phyloP scores from a whole-genome alignment of 35 echinoderm and acorn worm species.

The Ophiothrix spiculata region DNA sequence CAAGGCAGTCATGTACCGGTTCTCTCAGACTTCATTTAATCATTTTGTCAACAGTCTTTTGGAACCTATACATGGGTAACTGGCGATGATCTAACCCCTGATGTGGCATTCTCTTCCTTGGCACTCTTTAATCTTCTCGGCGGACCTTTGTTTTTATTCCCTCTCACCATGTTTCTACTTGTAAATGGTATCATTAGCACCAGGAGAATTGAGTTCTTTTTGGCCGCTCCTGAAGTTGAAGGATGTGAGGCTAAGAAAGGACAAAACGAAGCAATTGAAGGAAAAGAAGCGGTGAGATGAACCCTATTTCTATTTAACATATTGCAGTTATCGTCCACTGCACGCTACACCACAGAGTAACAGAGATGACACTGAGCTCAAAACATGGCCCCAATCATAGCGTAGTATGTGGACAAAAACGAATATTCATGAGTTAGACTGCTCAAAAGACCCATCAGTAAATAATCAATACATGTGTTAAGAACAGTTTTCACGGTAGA shows the following conservation, averaged over 20 bases:
- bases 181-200: conserved; percentile 58
- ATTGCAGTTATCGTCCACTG: no score
- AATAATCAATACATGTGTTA: no score
- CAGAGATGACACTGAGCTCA: no score
- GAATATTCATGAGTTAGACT: no score
- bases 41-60: conserved; percentile 40
- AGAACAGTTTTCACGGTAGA: no score
- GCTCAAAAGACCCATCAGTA: no score
- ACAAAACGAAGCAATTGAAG: background rate
- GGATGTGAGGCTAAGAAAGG: background rate
- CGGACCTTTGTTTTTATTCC: conserved; percentile 57
- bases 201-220: conserved; percentile 32
- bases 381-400: no score
- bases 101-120: conserved; percentile 59
- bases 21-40: background rate
- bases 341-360: no score
- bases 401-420: no score
- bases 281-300: background rate
- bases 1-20: background rate
- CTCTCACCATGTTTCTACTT: conserved; percentile 32
- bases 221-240: conserved; percentile 49
- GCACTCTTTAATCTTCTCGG: conserved; percentile 61
- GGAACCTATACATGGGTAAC: conserved; percentile 36
- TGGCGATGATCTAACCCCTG: conserved; percentile 39
- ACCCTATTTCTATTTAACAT: background rate